Base-by-base conservation (phyloP, 2,113 vertebrate species). In the Serilophus lunatus region DNA sequence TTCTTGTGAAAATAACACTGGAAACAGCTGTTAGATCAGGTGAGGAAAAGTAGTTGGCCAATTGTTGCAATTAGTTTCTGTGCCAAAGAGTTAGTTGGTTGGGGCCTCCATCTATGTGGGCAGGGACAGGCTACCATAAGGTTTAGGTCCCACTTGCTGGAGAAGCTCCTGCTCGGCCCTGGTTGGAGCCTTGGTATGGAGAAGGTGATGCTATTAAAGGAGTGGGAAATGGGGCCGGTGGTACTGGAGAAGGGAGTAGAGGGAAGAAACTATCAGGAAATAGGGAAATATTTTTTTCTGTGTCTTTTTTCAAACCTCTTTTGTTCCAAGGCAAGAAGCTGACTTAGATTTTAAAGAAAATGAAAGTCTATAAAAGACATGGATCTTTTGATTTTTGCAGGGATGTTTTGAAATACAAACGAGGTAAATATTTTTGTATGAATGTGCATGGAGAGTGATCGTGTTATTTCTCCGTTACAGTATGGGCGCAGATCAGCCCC, bases 381-480 rank as follows among this genome's bases (percentile, higher is more conserved):
- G 0, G 22, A 20, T 33, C 63, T 92, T 82, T 57, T 42, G 51
- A 33, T 25, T 59, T 72, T 85, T 79, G 82, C 65, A 44, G 85
- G 88, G 70, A 47, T 51, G 40, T 70, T 93, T 57, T 90, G 80
- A 82, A 88, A 82, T 80, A 53, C 0, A 23, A 36, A 40, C 18
- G 42, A 92, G 78, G 53, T 54, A 82, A 76, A 72, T 91, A 60
- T 72, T 94, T 96, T 88, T 86, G 38, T 86, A 80, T 74, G 57
- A 80, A 50, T 12, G 28, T 35, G 28, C 40, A 29, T 23, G 44
- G 28, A 60, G 44, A 60, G 44, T 10, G 49, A 12, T 76, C 4
- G 1, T 2, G 5, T 63, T 72, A 15, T 31, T 93, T 72, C 36
- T 82, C 36, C 57, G 2, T 80, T 74, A 28, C 15, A 10, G 24